These are phyloP conservation scores for Pseudomyrmex gracilis DNA, from an alignment of 1,140 invertebrate species.

Conservation along the genomic window DNA sequence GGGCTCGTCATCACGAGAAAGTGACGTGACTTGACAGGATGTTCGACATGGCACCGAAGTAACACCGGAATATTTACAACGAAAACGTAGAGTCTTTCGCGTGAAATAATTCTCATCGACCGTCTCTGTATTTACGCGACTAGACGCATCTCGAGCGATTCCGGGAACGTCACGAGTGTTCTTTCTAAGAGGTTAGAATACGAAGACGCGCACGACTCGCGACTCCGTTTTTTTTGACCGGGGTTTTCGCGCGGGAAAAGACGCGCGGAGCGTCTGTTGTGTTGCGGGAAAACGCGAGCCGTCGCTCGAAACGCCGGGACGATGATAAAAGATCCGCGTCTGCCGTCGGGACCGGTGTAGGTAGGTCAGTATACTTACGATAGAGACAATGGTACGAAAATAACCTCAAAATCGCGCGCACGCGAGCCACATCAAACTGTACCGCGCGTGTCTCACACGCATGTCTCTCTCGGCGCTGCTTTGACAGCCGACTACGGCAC, in stretches of 20 bases:
- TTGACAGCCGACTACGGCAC: conserved; percentile 45
- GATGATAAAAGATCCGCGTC: conserved; percentile 74
- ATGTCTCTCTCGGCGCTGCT: conserved; percentile 36
- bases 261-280: not conserved
- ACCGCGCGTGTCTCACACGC: conserved; percentile 62
- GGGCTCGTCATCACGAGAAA: conserved; percentile 21
- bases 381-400: conserved; percentile 70
- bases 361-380: conserved; percentile 78
- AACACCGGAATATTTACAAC: not conserved
- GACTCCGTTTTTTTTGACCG: too few relatives aligned
- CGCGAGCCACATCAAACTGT: conserved; percentile 70
- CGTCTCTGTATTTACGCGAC: not conserved
- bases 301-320: conserved; percentile 63
- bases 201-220: not conserved
- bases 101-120: too few relatives aligned
- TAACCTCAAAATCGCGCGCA: conserved; percentile 79
- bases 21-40: not conserved
- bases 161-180: not conserved
- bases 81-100: conserved; percentile 6
- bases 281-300: conserved; percentile 39
- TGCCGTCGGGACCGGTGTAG: conserved; percentile 66
- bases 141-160: conserved; percentile 4
- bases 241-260: not conserved
- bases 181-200: conserved; percentile 43
- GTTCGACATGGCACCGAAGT: not conserved